These are phyloP conservation scores for Fragum sueziense DNA, from an alignment of 2,888 invertebrate genomes.

Conservation along the genomic window DNA sequence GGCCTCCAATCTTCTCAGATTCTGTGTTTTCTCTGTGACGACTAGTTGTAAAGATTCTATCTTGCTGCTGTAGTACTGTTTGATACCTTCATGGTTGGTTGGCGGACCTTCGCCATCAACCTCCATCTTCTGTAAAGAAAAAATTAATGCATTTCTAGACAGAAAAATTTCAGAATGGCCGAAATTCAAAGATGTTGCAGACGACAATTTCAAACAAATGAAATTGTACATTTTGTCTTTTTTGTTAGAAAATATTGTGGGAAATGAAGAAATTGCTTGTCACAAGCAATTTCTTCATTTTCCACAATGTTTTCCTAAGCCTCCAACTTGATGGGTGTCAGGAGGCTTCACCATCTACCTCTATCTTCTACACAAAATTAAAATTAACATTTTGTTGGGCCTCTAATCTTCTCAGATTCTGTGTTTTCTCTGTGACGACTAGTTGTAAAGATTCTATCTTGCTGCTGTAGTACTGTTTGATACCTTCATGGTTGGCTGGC, in stretches of 20 bases:
- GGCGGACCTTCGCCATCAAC: slow-evolving; percentile 74
- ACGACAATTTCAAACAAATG: too few relatives aligned
- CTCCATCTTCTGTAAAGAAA: slow-evolving; percentile 79
- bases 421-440: slow-evolving; percentile 98
- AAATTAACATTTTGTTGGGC: slow-evolving; percentile 94
- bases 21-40: slow-evolving; percentile 99
- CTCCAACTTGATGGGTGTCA: slow-evolving; percentile 79
- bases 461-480: slow-evolving; percentile 97
- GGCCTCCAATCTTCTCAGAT: slow-evolving; percentile 97
- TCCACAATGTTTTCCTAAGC: too few relatives aligned
- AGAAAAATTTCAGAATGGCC: too few relatives aligned
- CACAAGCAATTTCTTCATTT: too few relatives aligned
- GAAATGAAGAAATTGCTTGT: too few relatives aligned
- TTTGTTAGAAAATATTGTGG: too few relatives aligned
- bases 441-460: slow-evolving; percentile 99
- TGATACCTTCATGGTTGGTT: slow-evolving; percentile 85
- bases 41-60: slow-evolving; percentile 98
- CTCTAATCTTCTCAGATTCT: slow-evolving; percentile 97
- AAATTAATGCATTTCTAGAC: neutral
- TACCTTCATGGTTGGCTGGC: slow-evolving; percentile 82
- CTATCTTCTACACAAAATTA: slow-evolving; percentile 77
- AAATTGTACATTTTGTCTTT: too few relatives aligned
- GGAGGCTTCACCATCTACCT: slow-evolving; percentile 75
- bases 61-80: slow-evolving; percentile 98
- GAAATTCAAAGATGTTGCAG: too few relatives aligned